Conservation (phyloP, 2,888 invertebrate species). For the Cyclophora punctaria region DNA sequence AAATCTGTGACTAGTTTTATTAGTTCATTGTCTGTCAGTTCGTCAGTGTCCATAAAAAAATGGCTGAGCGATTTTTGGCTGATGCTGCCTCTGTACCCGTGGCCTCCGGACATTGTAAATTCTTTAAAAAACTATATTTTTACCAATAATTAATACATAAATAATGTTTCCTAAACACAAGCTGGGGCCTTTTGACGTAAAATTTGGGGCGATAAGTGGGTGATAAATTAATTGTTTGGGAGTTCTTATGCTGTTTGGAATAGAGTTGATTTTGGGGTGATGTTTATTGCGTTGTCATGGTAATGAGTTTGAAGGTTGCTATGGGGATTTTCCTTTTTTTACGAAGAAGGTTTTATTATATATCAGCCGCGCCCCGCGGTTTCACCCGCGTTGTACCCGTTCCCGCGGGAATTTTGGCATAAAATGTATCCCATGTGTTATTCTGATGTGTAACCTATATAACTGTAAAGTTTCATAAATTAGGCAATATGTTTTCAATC, state of each 20-base stretch:
- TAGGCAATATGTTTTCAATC: no score
- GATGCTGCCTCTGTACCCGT: constrained; percentile 32
- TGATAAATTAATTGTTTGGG: neutral
- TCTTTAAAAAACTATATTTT: constrained; percentile 11
- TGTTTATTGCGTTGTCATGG: neutral
- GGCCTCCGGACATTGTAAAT: constrained; percentile 17
- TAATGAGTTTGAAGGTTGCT: no score
- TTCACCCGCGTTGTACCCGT: no score
- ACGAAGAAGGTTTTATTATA: no score
- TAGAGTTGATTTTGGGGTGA: constrained; percentile 10
- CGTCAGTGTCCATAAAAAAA: constrained; percentile 36
- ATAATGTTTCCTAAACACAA: neutral
- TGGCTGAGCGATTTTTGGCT: constrained; percentile 48
- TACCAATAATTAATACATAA: neutral
- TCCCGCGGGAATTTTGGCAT: no score
- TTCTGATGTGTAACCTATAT: no score
- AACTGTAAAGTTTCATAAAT: no score
- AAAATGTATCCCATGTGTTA: no score
- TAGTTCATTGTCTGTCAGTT: constrained; percentile 48
- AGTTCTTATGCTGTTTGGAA: neutral
- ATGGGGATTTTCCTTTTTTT: no score
- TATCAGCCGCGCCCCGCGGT: no score
- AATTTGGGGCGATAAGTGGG: neutral
- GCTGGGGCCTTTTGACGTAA: neutral
- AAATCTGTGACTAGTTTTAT: constrained; percentile 45